These are phyloP conservation scores for Barypeithes pellucidus DNA, from an alignment of 2,888 invertebrate species.

Conservation along the genomic window DNA sequence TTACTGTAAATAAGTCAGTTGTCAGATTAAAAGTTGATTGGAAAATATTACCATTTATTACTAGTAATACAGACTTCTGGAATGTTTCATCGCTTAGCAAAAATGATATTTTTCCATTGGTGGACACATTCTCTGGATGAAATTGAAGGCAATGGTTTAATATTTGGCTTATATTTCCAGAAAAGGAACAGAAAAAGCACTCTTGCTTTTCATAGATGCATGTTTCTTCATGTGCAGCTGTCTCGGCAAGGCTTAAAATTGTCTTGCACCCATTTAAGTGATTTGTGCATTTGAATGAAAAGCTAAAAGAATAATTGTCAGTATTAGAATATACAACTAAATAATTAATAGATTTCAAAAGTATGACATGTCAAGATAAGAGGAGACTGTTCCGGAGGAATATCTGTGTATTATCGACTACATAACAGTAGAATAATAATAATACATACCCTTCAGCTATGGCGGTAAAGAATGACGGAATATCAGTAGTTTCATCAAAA, in stretches of 20 bases:
- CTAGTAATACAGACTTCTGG: neutral
- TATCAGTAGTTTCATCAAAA: neutral
- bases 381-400: too few relatives aligned
- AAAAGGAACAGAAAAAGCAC: constrained; percentile 11
- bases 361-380: too few relatives aligned
- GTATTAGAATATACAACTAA: too few relatives aligned
- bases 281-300: constrained; percentile 13
- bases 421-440: too few relatives aligned
- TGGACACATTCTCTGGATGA: neutral
- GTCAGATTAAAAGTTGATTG: neutral
- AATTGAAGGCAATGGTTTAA: neutral
- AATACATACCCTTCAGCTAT: constrained; percentile 1
- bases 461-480: neutral
- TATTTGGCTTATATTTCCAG: constrained; percentile 6
- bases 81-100: neutral
- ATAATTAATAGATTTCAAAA: too few relatives aligned
- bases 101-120: constrained; percentile 14
- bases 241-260: neutral
- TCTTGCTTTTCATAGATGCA: neutral
- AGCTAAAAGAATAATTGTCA: too few relatives aligned
- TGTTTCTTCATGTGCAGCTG: neutral
- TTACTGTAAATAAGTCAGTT: neutral
- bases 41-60: neutral
- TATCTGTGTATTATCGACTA: too few relatives aligned
- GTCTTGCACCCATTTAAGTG: neutral